Percentiles rank a stretch among this genome's conserved stretches.
phyloP scores from a whole-genome alignment of 2,888 invertebrate species.

The Norana najaformis region DNA sequence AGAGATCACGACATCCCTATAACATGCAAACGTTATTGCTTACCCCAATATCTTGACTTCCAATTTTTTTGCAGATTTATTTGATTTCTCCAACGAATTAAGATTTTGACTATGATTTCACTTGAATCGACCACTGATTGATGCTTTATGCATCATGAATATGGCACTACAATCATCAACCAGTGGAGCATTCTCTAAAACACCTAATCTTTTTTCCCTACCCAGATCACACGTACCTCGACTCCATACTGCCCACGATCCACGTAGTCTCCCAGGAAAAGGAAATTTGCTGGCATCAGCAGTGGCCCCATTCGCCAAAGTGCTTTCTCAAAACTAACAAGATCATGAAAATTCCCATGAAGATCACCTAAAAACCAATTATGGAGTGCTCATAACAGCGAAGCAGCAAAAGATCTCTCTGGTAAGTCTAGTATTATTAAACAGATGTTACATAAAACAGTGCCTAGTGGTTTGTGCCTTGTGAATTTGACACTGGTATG shows the following conservation, averaged over 20 bases:
- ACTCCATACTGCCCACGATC: slow-evolving; percentile 74
- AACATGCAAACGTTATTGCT: not conserved
- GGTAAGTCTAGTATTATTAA: too few relatives aligned
- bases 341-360: slow-evolving; percentile 75
- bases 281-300: slow-evolving; percentile 70
- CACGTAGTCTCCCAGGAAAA: slow-evolving; percentile 79
- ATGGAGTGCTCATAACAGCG: not conserved
- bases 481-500: too few relatives aligned
- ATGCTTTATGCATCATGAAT: too few relatives aligned
- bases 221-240: slow-evolving; percentile 64
- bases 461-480: too few relatives aligned
- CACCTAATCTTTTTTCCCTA: not conserved
- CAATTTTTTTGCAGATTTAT: not conserved
- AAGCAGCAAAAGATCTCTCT: not conserved
- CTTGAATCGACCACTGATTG: not conserved
- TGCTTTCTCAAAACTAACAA: slow-evolving; percentile 72
- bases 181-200: not conserved
- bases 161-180: not conserved
- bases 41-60: not conserved
- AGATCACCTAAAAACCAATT: slow-evolving; percentile 69
- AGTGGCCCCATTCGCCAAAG: slow-evolving; percentile 74
- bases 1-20: not conserved
- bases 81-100: not conserved
- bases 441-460: too few relatives aligned
- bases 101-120: not conserved